Evolutionary conservation across 2,113 vertebrate species (phyloP).

Genomic region (Takifugu bimaculatus): DNA sequence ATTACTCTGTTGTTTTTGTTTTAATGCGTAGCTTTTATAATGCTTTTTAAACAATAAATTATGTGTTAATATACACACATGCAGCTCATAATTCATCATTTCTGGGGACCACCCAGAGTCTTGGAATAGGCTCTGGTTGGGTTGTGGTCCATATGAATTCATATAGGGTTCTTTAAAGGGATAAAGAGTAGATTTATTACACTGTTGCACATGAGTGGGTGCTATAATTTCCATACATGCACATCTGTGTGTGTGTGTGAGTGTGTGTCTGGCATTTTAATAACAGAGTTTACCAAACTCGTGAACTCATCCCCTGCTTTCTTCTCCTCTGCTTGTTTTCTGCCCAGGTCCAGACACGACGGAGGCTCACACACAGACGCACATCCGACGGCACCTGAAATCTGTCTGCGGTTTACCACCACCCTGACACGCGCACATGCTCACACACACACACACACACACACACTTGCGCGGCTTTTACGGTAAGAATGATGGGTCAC

Average conservation of each 20-base stretch:
- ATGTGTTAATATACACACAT: conserved; percentile 40
- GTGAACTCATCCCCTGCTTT: conserved; percentile 33
- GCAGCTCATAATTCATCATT: conserved; percentile 33
- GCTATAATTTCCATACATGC: conserved; percentile 12
- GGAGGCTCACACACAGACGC: conserved; percentile 40
- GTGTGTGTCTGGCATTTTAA: conserved; percentile 42
- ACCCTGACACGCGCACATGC: conserved; percentile 25
- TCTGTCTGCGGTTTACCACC: conserved; percentile 60
- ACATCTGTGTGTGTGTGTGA: neutral
- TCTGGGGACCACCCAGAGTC: conserved; percentile 56
- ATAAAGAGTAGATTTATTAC: conserved; percentile 20
- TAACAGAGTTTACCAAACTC: conserved; percentile 49
- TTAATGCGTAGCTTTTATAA: conserved; percentile 1
- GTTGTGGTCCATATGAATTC: conserved; percentile 19
- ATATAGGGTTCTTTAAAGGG: conserved; percentile 9
- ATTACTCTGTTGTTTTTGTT: conserved; percentile 2
- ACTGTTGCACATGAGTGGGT: conserved; percentile 17
- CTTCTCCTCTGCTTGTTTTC: conserved; percentile 58
- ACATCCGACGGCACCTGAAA: conserved; percentile 37
- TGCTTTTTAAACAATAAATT: conserved; percentile 20
- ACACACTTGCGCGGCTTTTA: conserved; percentile 11
- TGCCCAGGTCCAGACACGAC: conserved; percentile 65
- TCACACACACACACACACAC: neutral
- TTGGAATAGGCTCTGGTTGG: conserved; percentile 29
- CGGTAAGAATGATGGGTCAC: conserved; percentile 53